Percentiles rank a stretch among this genome's conserved stretches.
Evolutionary conservation across 2,113 vertebrate genomes (phyloP).

Genomic region (Chaetodon trifascialis): DNA sequence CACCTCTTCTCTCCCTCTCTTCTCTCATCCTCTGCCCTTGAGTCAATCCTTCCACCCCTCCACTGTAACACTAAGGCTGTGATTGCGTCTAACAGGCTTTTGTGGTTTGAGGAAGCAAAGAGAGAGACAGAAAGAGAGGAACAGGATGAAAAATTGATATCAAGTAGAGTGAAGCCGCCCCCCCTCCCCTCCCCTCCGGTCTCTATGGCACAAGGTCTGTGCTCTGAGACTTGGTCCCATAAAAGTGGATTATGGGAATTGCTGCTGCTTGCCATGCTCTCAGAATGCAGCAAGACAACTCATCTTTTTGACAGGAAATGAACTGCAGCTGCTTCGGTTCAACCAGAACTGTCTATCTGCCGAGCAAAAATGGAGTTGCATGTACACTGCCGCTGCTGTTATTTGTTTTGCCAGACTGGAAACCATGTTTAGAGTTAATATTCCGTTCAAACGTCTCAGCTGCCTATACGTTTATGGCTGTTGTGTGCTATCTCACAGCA

Average conservation of each 20-base stretch:
- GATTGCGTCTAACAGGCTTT: constrained; percentile 78
- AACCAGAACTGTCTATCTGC: constrained; percentile 14
- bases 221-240: constrained; percentile 59
- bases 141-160: constrained; percentile 68
- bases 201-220: constrained; percentile 50
- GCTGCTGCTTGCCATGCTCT: constrained; percentile 55
- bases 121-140: constrained; percentile 29
- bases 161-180: constrained; percentile 37
- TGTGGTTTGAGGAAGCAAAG: constrained; percentile 50
- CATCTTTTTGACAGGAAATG: constrained; percentile 64
- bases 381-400: neutral
- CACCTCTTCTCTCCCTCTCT: constrained; percentile 59
- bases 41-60: constrained; percentile 66
- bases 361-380: constrained; percentile 8
- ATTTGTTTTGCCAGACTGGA: constrained; percentile 24
- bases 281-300: constrained; percentile 57
- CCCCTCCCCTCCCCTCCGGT: neutral
- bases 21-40: constrained; percentile 70
- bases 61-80: constrained; percentile 54
- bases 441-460: neutral
- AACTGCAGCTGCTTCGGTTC: constrained; percentile 47
- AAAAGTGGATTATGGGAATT: constrained; percentile 76
- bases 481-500: constrained; percentile 7
- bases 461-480: neutral
- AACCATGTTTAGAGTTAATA: neutral